phyloP scores from a whole-genome alignment of 2,888 invertebrate genomes.

The Aphodius sticticus region DNA sequence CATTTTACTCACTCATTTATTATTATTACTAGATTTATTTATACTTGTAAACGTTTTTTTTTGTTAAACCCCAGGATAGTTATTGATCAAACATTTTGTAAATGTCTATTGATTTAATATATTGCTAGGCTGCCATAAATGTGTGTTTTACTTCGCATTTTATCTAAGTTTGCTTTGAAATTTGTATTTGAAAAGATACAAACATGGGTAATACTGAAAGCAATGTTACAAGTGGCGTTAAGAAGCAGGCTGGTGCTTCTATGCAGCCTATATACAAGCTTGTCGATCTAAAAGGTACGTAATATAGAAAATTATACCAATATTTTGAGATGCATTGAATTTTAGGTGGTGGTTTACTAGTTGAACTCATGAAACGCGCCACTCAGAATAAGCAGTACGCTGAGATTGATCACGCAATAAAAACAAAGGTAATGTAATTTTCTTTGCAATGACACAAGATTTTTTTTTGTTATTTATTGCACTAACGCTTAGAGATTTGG shows the following conservation, averaged over 20 bases:
- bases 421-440: slow-evolving; percentile 68
- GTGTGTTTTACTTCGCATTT: neutral
- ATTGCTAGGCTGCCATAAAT: neutral
- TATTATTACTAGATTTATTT: slow-evolving; percentile 28
- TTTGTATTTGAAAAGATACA: neutral
- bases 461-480: too few species aligned
- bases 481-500: too few species aligned
- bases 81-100: slow-evolving; percentile 25
- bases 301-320: neutral
- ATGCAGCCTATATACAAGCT: slow-evolving; percentile 87
- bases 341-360: slow-evolving; percentile 87
- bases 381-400: slow-evolving; percentile 89
- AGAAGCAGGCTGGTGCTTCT: slow-evolving; percentile 91
- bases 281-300: slow-evolving; percentile 84
- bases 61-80: slow-evolving; percentile 15
- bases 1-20: slow-evolving; percentile 10
- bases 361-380: slow-evolving; percentile 92
- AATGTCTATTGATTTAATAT: slow-evolving; percentile 28
- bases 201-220: slow-evolving; percentile 84
- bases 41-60: slow-evolving; percentile 28
- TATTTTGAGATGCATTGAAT: slow-evolving; percentile 9
- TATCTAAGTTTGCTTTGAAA: slow-evolving; percentile 10
- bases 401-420: slow-evolving; percentile 91
- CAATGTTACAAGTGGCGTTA: slow-evolving; percentile 93
- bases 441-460: neutral